Percentiles rank a stretch among this genome's conserved stretches.
phyloP scores from a whole-genome alignment of 1,140 invertebrate genomes.

The Drosophila ficusphila region DNA sequence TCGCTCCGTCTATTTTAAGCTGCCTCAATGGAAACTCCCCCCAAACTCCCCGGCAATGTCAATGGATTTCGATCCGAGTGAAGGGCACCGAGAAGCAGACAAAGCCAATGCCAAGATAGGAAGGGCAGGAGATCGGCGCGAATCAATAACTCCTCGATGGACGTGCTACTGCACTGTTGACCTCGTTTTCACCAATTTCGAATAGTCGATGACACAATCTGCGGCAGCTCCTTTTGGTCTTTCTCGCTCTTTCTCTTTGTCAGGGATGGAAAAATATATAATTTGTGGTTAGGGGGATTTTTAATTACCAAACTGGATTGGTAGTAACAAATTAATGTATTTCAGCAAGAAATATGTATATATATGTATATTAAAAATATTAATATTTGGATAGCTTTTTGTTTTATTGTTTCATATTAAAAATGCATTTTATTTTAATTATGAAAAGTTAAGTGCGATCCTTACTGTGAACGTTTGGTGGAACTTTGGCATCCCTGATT shows the following conservation, averaged over 20 bases:
- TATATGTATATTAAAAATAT: not conserved
- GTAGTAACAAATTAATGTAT: too few species aligned
- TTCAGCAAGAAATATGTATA: too few species aligned
- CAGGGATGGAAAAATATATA: conserved; percentile 2
- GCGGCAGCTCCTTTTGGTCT: conserved; percentile 20
- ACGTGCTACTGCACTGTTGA: conserved; percentile 72
- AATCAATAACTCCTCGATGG: conserved; percentile 33
- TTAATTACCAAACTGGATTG: too few species aligned
- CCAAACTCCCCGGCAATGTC: conserved; percentile 17
- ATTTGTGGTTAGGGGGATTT: not conserved
- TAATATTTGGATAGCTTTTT: not conserved
- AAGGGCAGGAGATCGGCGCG: conserved; percentile 17
- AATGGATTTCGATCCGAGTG: conserved; percentile 40
- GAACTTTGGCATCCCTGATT: conserved; percentile 6
- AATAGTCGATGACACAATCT: conserved; percentile 46
- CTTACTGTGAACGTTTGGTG: not conserved
- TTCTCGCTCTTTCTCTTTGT: not conserved
- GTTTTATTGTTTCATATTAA: too few species aligned
- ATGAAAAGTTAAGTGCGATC: too few species aligned
- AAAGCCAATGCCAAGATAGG: conserved; percentile 55
- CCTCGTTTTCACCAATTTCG: conserved; percentile 54
- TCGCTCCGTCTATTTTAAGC: conserved; percentile 62
- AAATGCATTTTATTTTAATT: too few species aligned
- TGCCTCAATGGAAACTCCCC: conserved; percentile 54
- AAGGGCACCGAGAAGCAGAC: conserved; percentile 52